Conservation (phyloP, 2,888 invertebrate genomes). For the Tinea pellionella region DNA sequence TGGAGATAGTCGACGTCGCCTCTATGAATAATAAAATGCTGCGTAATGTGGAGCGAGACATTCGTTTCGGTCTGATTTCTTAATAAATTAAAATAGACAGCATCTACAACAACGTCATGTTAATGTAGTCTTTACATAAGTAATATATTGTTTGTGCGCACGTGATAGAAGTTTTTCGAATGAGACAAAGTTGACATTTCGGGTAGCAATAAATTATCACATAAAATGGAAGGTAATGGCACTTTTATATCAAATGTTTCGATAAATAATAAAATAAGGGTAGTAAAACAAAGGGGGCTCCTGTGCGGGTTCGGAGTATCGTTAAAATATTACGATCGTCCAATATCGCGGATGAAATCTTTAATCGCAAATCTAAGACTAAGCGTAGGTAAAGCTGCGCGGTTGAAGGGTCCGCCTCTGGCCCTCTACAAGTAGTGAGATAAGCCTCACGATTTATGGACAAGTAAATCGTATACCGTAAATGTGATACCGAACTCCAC, state of each 20-base stretch:
- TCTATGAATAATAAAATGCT: too few species aligned
- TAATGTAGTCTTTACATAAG: too few species aligned
- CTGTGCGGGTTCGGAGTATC: constrained; percentile 41
- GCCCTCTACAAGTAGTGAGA: constrained; percentile 30
- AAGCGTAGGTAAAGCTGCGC: not conserved
- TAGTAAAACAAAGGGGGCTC: constrained; percentile 57
- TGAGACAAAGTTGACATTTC: constrained; percentile 23
- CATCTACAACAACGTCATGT: too few species aligned
- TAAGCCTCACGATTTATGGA: constrained; percentile 36
- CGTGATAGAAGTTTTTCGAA: not conserved
- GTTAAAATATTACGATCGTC: constrained; percentile 66
- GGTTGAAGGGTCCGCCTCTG: constrained; percentile 9
- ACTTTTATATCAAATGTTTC: constrained; percentile 58
- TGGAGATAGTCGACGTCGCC: too few species aligned
- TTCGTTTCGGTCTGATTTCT: too few species aligned
- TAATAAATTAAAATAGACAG: too few species aligned
- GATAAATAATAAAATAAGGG: constrained; percentile 61
- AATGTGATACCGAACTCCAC: constrained; percentile 35
- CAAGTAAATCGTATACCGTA: constrained; percentile 42
- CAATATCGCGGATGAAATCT: constrained; percentile 62
- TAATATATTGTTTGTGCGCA: too few species aligned
- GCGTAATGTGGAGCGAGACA: too few species aligned
- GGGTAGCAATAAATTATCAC: constrained; percentile 42
- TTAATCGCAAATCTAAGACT: constrained; percentile 49
- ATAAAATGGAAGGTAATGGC: constrained; percentile 53